A percentile compares a stretch with the other conserved stretches of the same genome.
Conservation (phyloP, 2,888 invertebrate genomes). For the Agrypnus murinus region DNA sequence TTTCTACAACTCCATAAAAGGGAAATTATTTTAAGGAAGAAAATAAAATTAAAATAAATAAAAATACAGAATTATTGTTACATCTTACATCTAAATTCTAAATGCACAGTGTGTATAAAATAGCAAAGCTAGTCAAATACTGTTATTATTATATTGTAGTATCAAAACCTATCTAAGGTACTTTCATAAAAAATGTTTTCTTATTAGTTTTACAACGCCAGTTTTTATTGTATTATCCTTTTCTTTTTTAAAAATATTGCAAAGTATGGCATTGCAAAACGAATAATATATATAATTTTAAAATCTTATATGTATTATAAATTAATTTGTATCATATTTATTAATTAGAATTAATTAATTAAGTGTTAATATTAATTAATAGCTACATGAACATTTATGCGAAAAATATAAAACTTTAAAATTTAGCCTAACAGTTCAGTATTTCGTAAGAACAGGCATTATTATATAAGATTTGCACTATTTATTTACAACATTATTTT, state of each 20-base stretch:
- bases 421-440: conserved; percentile 42
- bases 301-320: conserved; percentile 28
- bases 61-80: conserved; percentile 40
- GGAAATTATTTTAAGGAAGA: conserved; percentile 38
- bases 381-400: neutral
- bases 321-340: conserved; percentile 31
- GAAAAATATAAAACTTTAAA: conserved; percentile 46
- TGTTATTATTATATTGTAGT: conserved; percentile 55
- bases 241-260: neutral
- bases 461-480: conserved; percentile 13
- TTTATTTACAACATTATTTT: neutral
- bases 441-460: conserved; percentile 43
- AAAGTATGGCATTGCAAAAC: conserved; percentile 43
- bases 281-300: conserved; percentile 16
- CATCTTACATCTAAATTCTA: conserved; percentile 38
- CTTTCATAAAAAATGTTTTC: conserved; percentile 30
- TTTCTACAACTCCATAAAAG: conserved; percentile 20
- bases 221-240: neutral
- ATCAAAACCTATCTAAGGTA: conserved; percentile 56
- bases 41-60: conserved; percentile 45
- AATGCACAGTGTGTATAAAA: conserved; percentile 56
- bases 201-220: conserved; percentile 48
- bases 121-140: conserved; percentile 58
- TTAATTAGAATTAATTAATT: conserved; percentile 20
- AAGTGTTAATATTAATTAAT: conserved; percentile 8